Conservation (phyloP, 2,797 vertebrate species). For the Pelochelys cantorii region DNA sequence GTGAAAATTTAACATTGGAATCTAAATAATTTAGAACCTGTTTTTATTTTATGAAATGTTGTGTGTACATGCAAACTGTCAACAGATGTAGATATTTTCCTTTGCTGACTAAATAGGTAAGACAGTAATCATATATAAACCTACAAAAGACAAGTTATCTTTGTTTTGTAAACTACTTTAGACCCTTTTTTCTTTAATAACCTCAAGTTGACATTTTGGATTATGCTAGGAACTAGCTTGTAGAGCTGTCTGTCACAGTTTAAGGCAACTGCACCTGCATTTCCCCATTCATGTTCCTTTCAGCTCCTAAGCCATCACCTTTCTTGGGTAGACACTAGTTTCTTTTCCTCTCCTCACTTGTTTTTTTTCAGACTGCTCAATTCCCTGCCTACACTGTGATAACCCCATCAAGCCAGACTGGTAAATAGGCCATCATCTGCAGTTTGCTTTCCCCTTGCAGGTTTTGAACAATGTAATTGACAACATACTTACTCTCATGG, state of each 20-base stretch:
- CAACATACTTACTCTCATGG: not conserved
- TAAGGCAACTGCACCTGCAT: not conserved
- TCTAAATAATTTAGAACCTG: slow-evolving; percentile 60
- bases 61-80: slow-evolving; percentile 43
- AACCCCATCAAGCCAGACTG: not conserved
- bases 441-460: not conserved
- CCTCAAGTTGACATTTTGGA: not conserved
- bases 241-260: not conserved
- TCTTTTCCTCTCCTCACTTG: not conserved
- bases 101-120: slow-evolving; percentile 25
- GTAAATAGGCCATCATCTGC: not conserved
- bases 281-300: not conserved
- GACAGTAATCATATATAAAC: not conserved
- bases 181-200: not conserved
- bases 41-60: slow-evolving; percentile 62
- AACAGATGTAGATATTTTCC: slow-evolving; percentile 61
- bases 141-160: not conserved
- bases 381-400: not conserved
- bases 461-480: not conserved
- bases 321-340: not conserved
- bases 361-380: not conserved
- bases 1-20: slow-evolving; percentile 60
- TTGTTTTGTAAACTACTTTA: not conserved
- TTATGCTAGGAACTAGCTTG: not conserved
- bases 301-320: not conserved